Base-by-base conservation (phyloP, 2,113 vertebrate genomes). In the Eretmochelys imbricata region DNA sequence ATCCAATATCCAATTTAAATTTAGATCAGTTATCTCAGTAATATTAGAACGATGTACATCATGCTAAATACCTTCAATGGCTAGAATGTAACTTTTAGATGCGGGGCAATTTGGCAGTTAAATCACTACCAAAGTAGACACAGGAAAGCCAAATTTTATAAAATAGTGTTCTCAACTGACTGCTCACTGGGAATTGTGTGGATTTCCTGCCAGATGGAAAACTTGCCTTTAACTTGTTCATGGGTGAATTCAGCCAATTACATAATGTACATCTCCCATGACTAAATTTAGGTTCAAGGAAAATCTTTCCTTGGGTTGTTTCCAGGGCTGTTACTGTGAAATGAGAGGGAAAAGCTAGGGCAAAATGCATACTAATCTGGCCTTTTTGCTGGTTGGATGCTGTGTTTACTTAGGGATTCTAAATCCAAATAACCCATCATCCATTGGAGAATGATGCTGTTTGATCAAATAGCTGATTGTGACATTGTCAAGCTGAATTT, bases 251-350 rank as follows among this genome's bases (percentile, higher is more conserved):
- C 82, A 91, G 92, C 83, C 57, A 89, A 49, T 96, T 93, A 87
- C 91, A 91, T 93, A 92, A 96, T 90, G 76, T 57, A 87, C 82
- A 1, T 82, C 85, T 96, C 89, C 79, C 65, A 25, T 84, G 83
- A 88, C 98, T 98, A 97, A 98, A 98, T 97, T 98, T 98, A 98
- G 96, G 80, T 85, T 90, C 87, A 59, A 46, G 92, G 90, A 96
- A 96, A 97, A 97, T 94, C 89, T 94, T 96, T 89, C 82, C 96
- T 85, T 96, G 97, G 95, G 90, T 42, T 42, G 9, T 81, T 87
- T 97, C 95, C 97, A 97, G 93, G 65, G 6, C 35, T 5, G 48
- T 53, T 92, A 57, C 20, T 91, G 78, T 96, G 84, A 82, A 87
- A 75, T 22, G 48, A 85, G 91, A 93, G 54, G 59, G 76, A 93